phyloP scores from a whole-genome alignment of 2,113 vertebrate genomes.

The Sinocyclocheilus anophthalmus region DNA sequence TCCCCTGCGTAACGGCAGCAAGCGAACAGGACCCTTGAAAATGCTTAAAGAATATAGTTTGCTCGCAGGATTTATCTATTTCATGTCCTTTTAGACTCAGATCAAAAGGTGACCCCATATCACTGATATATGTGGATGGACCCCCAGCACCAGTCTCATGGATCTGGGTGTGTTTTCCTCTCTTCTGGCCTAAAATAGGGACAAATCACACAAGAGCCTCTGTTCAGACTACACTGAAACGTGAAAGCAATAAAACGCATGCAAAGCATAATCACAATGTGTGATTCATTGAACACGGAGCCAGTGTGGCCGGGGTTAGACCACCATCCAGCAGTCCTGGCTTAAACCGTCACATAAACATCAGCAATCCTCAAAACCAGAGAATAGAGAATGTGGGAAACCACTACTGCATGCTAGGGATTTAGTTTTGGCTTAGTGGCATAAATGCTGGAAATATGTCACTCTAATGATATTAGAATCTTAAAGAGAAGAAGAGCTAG shows the following conservation, averaged over 20 bases:
- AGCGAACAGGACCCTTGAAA: conserved; percentile 62
- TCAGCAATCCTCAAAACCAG: conserved; percentile 14
- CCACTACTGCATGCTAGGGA: conserved; percentile 13
- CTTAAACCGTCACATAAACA: conserved; percentile 5
- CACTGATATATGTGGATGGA: conserved; percentile 66
- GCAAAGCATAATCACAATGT: background rate
- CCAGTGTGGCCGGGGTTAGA: background rate
- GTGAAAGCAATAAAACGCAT: background rate
- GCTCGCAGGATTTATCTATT: conserved; percentile 75
- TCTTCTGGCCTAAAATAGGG: background rate
- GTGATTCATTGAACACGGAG: background rate
- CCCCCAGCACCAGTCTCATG: conserved; percentile 58
- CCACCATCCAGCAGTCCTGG: background rate
- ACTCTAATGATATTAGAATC: conserved; percentile 19
- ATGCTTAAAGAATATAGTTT: conserved; percentile 78
- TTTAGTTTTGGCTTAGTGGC: background rate
- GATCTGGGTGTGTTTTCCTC: conserved; percentile 59
- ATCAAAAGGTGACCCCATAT: conserved; percentile 73
- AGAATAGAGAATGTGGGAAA: conserved; percentile 28
- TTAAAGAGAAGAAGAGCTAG: background rate
- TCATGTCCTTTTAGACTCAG: conserved; percentile 54
- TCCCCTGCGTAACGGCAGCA: conserved; percentile 72
- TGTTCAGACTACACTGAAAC: background rate
- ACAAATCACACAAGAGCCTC: background rate
- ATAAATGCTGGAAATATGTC: conserved; percentile 3